Evolutionary conservation across 1,140 invertebrate genomes (phyloP).

Genomic region (Drosophila trapezifrons): DNA sequence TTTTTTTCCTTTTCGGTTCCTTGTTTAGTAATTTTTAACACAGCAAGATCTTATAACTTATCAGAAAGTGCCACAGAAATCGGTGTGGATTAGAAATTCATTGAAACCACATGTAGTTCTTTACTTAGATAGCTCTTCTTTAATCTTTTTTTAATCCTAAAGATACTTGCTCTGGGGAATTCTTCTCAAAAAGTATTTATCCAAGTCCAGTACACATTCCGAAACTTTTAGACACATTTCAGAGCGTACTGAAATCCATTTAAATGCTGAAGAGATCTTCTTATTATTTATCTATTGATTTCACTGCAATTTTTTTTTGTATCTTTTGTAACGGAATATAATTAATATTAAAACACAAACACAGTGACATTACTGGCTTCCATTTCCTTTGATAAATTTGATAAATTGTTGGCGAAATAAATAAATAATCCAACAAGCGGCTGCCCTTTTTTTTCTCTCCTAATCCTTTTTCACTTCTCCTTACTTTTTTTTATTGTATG

Average conservation of each 20-base stretch:
- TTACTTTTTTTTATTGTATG: slow-evolving; percentile 20
- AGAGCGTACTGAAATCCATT: not conserved
- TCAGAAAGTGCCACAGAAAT: no score
- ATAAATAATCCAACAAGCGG: slow-evolving; percentile 39
- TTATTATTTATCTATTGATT: slow-evolving; percentile 4
- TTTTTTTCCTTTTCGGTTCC: no score
- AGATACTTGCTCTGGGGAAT: not conserved
- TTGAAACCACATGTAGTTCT: no score
- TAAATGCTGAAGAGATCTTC: no score
- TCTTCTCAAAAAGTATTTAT: not conserved
- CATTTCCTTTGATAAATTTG: slow-evolving; percentile 15
- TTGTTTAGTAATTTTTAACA: no score
- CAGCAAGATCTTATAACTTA: no score
- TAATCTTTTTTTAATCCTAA: not conserved
- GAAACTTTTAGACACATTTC: not conserved
- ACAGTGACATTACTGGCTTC: not conserved
- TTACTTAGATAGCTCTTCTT: no score
- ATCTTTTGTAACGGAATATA: not conserved
- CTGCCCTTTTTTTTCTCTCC: slow-evolving; percentile 20
- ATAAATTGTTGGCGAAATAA: slow-evolving; percentile 20
- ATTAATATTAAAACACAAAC: slow-evolving; percentile 5
- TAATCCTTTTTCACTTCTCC: slow-evolving; percentile 40
- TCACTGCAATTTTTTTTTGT: not conserved
- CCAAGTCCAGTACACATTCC: not conserved
- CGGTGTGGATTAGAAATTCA: no score